Percentiles rank a stretch among this genome's conserved stretches.
Conservation (phyloP, 2,797 vertebrate species). For the Arrhamphus sclerolepis region DNA sequence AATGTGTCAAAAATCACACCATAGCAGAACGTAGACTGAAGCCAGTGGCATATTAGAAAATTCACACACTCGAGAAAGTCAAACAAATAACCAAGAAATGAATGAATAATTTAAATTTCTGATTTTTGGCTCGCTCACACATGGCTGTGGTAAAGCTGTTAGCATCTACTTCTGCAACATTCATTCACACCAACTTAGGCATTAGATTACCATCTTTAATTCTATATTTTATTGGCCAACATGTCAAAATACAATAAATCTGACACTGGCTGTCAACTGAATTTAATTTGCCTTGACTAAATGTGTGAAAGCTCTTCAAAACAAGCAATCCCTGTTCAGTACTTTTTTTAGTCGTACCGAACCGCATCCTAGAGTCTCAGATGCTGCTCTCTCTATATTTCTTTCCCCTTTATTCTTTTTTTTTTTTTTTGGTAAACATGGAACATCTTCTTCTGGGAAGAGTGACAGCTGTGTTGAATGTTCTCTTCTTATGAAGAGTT, state of each 20-base stretch:
- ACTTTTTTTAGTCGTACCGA: too few species aligned
- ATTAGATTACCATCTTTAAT: not conserved
- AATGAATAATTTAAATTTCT: conserved; percentile 1
- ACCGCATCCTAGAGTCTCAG: too few species aligned
- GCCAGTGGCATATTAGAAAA: not conserved
- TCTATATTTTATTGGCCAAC: conserved; percentile 1
- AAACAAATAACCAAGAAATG: not conserved
- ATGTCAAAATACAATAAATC: not conserved
- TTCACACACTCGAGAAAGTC: conserved; percentile 9
- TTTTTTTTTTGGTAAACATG: too few species aligned
- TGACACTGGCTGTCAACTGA: conserved; percentile 1
- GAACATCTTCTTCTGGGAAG: too few species aligned
- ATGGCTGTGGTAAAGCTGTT: too few species aligned
- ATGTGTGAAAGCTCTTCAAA: too few species aligned
- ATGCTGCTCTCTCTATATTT: too few species aligned
- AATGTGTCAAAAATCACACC: conserved; percentile 27
- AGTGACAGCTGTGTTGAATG: too few species aligned
- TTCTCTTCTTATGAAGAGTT: too few species aligned
- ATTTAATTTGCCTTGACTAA: not conserved
- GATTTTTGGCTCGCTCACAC: not conserved
- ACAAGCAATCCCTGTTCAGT: too few species aligned
- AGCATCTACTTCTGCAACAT: not conserved
- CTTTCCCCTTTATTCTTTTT: too few species aligned
- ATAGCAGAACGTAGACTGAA: conserved; percentile 5
- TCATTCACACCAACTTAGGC: not conserved